Conservation (phyloP, 2,113 vertebrate genomes). For the Hirundichthys speculiger region DNA sequence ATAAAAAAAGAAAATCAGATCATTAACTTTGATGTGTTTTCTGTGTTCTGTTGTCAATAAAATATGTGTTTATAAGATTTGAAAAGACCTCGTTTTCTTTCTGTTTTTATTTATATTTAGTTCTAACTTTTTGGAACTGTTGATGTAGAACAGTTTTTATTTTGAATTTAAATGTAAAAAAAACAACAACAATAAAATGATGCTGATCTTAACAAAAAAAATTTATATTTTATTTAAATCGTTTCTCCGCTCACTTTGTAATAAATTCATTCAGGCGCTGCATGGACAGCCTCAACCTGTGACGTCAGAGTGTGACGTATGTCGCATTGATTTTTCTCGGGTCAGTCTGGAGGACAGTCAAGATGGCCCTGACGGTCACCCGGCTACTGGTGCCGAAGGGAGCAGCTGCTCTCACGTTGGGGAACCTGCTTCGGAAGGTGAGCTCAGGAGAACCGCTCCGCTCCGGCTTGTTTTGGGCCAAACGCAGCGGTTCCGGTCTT, state of each 20-base stretch:
- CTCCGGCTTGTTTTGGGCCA: fast-evolving
- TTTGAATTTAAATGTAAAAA: neutral
- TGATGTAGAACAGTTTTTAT: too few relatives aligned
- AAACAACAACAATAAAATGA: neutral
- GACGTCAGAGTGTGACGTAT: neutral
- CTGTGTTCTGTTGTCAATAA: too few relatives aligned
- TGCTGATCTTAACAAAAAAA: neutral
- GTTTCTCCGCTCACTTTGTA: neutral
- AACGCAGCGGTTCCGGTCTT: neutral
- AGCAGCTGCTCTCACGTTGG: conserved; percentile 36
- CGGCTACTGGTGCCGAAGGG: conserved; percentile 63
- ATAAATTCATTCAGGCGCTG: conserved; percentile 15
- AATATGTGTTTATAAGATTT: too few relatives aligned
- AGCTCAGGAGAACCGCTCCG: neutral
- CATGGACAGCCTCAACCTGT: fast-evolving
- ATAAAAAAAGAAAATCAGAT: too few relatives aligned
- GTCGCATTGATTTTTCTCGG: conserved; percentile 11
- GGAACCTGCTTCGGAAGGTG: conserved; percentile 60
- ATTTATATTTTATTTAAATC: neutral
- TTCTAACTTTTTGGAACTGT: too few relatives aligned
- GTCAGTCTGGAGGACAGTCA: conserved; percentile 50
- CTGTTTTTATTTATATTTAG: too few relatives aligned
- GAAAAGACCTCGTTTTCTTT: too few relatives aligned
- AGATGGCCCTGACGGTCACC: conserved; percentile 73
- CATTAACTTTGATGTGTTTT: too few relatives aligned